Base-by-base conservation (phyloP, 2,888 invertebrate species). In the Dasysyrphus tricinctus region DNA sequence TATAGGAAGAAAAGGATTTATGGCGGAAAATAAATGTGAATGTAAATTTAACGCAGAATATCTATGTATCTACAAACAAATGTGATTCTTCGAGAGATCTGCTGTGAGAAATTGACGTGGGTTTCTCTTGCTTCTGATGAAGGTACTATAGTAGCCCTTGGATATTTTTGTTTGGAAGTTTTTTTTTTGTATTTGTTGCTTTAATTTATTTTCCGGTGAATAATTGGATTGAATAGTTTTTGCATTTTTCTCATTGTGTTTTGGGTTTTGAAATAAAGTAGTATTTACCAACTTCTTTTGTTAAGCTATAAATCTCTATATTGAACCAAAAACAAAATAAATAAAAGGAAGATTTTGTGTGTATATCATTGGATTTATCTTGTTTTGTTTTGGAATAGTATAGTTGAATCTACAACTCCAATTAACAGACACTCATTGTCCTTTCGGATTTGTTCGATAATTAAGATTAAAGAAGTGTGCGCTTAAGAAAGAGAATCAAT, bases 1-100 rank as follows among this genome's bases (percentile, higher is more conserved):
- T 86, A 86, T 79, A 59, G 78, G 32, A 75, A 78, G 72, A 79
- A 74, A 74, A 72, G 86, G 78, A 86, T 86, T 86, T 82, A 81
- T 81, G 70, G 65, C 78, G 56, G 67, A 72, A 73, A 78, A 63
- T 74, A 70, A 78, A 77, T 82, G 67, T 80, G 76, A 67, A 77
- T 73, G 24, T 39, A 49, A 54, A 59, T 44, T 47, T 29, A 47
- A 74, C 56, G 74, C 79, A 42, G 24, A 32, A 51, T 51, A 37
- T 37, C 37, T 16, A 8, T n/a, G n/a, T 34, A n/a, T n/a, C 11
- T 19, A 19, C 16, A 37, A 39, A 24, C 44, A 49, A 79, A 74
- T 82, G 78, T 24, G 69, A 79, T 57, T 70, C 37, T 5, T 67
- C 16, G 11, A 34, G 11, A 34, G 34, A 34, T 57, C 34, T 32